Base-by-base conservation (phyloP, 2,888 invertebrate genomes). In the Erebia ligea region DNA sequence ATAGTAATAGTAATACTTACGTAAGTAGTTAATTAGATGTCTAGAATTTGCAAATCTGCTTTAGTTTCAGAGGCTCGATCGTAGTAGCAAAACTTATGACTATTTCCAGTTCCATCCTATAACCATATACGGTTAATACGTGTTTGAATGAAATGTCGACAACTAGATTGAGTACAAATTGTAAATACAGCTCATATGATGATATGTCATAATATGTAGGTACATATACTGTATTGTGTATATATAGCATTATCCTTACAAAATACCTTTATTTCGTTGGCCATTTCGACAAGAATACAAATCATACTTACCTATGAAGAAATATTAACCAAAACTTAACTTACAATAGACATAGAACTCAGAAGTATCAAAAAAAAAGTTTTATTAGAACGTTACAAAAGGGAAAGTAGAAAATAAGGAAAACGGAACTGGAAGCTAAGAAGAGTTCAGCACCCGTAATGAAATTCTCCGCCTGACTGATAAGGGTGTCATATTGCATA, bases 381-480 rank as follows among this genome's bases (percentile, higher is more conserved):
- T 42, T 61, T 13, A 19, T 45, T 17, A 8, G 6, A 42, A 56
- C 19, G 34, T 45, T 25, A 34, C 56, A 25, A 45, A 68, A 58
- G 62, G 62, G 69, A 66, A 68, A 62, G 67, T 42, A 52, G 42
- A 62, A 67, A 61, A 66, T 45, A 68, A 62, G 64, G 63, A 66
- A 72, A 70, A 68, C 68, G 68, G 74, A 74, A 74, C 65, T 70
- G 72, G 61, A 68, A 68, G 61, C 62, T 34, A 58, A 66, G 58
- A 70, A 68, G 66, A 70, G 59, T 72, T 67, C 72, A 62, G 66
- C 50, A 65, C 45, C 56, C 50, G 65, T 68, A 74, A 72, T 68
- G 62, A 67, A 74, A 72, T 72, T 74, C 72, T 67, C 64, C 25
- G 74, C 63, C 52, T 40, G 68, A 74, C 17, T 72, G 68, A 61